Conservation (phyloP, 2,888 invertebrate genomes). For the Brachyopa scutellaris region DNA sequence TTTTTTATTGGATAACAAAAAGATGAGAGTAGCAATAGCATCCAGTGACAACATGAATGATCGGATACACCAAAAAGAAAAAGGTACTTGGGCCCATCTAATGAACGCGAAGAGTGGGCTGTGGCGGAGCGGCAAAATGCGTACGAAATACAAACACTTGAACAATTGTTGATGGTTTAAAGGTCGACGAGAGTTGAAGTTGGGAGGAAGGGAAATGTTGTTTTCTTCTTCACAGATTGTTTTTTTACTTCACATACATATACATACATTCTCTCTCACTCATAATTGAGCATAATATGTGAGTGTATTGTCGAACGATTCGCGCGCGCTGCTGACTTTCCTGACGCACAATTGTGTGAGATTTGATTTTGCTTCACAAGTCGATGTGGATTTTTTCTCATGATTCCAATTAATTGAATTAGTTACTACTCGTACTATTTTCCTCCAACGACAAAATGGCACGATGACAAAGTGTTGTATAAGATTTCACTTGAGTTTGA, state of each 20-base stretch:
- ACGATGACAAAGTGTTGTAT: constrained; percentile 19
- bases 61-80: constrained; percentile 4
- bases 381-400: constrained; percentile 32
- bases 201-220: neutral
- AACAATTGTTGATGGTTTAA: constrained; percentile 7
- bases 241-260: too few relatives aligned
- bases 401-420: constrained; percentile 58
- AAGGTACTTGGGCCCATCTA: neutral
- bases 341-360: constrained; percentile 41
- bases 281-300: too few relatives aligned
- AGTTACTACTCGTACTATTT: too few relatives aligned
- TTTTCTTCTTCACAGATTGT: too few relatives aligned
- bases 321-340: constrained; percentile 29
- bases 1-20: constrained; percentile 61
- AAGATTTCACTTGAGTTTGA: constrained; percentile 35
- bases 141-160: neutral
- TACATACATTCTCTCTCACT: too few relatives aligned
- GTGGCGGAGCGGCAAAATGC: constrained; percentile 4
- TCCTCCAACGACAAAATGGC: neutral
- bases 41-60: constrained; percentile 14
- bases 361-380: constrained; percentile 29
- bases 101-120: neutral
- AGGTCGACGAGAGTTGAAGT: neutral
- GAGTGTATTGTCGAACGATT: constrained; percentile 29
- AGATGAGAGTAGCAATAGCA: constrained; percentile 36